Evolutionary conservation across 1,140 invertebrate genomes (phyloP).

Genomic region (Trichonephila clavata): DNA sequence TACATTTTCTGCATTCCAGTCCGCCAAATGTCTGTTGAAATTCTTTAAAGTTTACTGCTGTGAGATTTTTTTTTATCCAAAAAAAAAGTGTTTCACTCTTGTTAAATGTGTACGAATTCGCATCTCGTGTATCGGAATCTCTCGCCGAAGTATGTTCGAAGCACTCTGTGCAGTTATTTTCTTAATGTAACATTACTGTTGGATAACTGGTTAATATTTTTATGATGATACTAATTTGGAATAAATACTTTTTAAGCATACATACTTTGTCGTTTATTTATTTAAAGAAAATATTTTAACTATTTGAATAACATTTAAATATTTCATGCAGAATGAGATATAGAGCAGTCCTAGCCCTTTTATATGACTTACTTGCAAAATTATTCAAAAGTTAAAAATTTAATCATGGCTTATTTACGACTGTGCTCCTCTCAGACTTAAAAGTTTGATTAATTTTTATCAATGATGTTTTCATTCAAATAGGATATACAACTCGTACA

Average conservation of each 20-base stretch:
- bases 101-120: slow-evolving; percentile 7
- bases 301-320: too few relatives aligned
- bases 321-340: too few relatives aligned
- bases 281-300: too few relatives aligned
- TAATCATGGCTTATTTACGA: too few relatives aligned
- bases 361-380: too few relatives aligned
- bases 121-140: slow-evolving; percentile 54
- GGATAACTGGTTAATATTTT: slow-evolving; percentile 71
- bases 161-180: slow-evolving; percentile 72
- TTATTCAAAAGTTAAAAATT: too few relatives aligned
- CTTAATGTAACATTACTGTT: slow-evolving; percentile 53
- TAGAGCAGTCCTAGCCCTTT: too few relatives aligned
- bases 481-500: too few relatives aligned
- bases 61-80: slow-evolving; percentile 22
- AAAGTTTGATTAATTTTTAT: too few relatives aligned
- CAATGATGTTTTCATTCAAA: too few relatives aligned
- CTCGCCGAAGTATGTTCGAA: slow-evolving; percentile 45
- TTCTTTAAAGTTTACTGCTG: slow-evolving; percentile 24
- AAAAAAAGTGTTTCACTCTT: slow-evolving; percentile 24
- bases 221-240: slow-evolving; percentile 73
- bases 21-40: slow-evolving; percentile 39
- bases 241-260: slow-evolving; percentile 62
- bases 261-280: neutral
- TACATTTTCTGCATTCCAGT: neutral
- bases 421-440: too few relatives aligned